Evolutionary conservation across 2,797 vertebrate genomes (phyloP), one percentile per base, ranked within the genome.

Genomic region (Pangasius krempfi): DNA sequence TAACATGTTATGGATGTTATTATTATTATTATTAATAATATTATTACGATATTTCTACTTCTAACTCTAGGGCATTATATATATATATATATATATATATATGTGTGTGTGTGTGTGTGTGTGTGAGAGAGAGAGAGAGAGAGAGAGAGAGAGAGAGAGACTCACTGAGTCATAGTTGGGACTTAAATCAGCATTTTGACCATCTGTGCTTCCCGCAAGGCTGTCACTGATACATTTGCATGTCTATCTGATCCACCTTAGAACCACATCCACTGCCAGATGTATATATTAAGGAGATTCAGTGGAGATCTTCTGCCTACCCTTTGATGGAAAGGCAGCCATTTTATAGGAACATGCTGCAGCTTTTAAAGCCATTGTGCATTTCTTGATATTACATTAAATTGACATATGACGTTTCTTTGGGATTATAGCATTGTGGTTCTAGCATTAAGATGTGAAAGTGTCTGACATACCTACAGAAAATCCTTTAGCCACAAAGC

Each of bases 131-230:
- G 50, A 86, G 68, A 27, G 52, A 73, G 52, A 54, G 52, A 54
- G 52, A 54, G n/a, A n/a, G n/a, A n/a, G n/a, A n/a, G n/a, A n/a
- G n/a, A n/a, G 85, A 47, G 78, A 50, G 68, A 75, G 52, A 72
- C 40, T 72, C 75, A 88, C 92, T 96, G 94, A 96, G 92, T 96
- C 95, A 95, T 92, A 93, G 91, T 47, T 83, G 84, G 76, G 87
- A 80, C 92, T 94, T 86, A 91, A 92, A 91, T 94, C 92, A 68
- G 92, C 93, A 94, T 91, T 94, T 91, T 95, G 90, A 92, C 94
- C 92, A 95, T 95, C 94, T 96, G 94, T 91, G 92, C 94, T 89
- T 93, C 93, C 93, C 93, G 93, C 94, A 94, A 90, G 86, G 88
- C 93, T 91, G 94, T 93, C 92, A 85, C 89, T 90, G 90, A 94